Conservation (phyloP, 64 coral and sea anemone genomes). For the Porites lutea region DNA sequence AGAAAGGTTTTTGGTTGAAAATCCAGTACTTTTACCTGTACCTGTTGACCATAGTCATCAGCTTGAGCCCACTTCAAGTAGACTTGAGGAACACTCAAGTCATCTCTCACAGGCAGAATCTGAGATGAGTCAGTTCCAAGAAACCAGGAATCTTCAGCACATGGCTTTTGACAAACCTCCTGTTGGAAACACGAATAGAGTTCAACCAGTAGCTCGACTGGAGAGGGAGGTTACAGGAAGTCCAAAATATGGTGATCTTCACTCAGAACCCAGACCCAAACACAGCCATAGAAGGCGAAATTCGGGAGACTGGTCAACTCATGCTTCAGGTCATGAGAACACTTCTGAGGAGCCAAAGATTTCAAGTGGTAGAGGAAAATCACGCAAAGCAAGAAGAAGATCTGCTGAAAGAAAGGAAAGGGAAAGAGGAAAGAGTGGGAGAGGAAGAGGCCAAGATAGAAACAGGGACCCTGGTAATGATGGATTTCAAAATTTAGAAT, state of each 20-base stretch:
- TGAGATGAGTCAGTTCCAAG: not conserved
- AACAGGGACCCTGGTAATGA: not conserved
- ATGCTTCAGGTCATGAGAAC: not conserved
- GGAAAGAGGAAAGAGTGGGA: conserved; percentile 25
- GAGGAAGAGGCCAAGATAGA: conserved; percentile 35
- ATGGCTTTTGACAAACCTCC: not conserved
- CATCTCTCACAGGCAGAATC: not conserved
- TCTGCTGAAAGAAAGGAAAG: conserved; percentile 1
- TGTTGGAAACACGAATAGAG: not conserved
- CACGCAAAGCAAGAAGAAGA: not conserved
- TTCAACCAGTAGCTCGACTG: not conserved
- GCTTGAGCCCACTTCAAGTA: not conserved
- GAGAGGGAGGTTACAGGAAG: conserved; percentile 23
- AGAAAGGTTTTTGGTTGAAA: not conserved
- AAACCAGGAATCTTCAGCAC: conserved; percentile 25
- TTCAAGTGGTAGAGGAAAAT: not conserved
- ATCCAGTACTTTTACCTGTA: not conserved
- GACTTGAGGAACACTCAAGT: not conserved
- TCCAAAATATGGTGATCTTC: conserved; percentile 38
- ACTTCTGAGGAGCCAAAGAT: not conserved
- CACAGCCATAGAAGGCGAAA: conserved; percentile 41
- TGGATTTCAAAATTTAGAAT: conserved; percentile 6
- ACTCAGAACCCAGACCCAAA: not conserved
- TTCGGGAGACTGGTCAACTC: conserved; percentile 41
- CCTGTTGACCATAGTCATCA: not conserved